Evolutionary conservation across 2,888 invertebrate species (phyloP), one percentile per base, ranked within the genome.

Genomic region (Trachelus tabidus): DNA sequence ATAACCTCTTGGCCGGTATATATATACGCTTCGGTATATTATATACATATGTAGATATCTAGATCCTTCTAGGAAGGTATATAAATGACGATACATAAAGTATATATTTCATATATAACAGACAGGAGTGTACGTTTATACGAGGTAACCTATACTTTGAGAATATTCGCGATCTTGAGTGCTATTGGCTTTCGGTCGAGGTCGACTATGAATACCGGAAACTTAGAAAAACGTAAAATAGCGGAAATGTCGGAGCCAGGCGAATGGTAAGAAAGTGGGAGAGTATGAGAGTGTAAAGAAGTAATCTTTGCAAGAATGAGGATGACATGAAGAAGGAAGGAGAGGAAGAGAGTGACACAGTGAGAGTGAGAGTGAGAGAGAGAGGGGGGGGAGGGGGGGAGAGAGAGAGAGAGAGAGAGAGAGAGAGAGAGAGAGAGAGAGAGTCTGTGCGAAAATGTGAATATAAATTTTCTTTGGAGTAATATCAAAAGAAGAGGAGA

Each of bases 261-360:
- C 73, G 73, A 71, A 76, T 77, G 76, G 73, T 74, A 34, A 74
- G 56, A 73, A 75, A 80, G 77, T 75, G 76, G 76, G 73, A 75
- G 75, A 77, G 79, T 33, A 12, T 12, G 35, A 73, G 75, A 73
- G 73, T 71, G 78, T 76, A 76, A 75, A 80, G 75, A 77, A 78
- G 56, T 56, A n/a, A 34, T 15, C 68, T 34, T 30, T 35, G 33
- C 34, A 78, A 74, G 78, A 80, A 80, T 35, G 40, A 35, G 71
- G 71, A 71, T 33, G 71, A 71, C 30, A 6, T 12, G 33, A 35
- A 74, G 74, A 37, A 12, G 12, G 75, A 15, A 30, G 34, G 30
- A 75, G 77, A 74, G 79, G 68, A 81, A 78, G 75, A 77, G 78
- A 81, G 3, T 33, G 75, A 75, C 73, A 34, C 76, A 77, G 79